Evolutionary conservation across 2,888 invertebrate genomes (phyloP), one percentile per base, ranked within the genome.

Genomic region (Gymnocheta viridis): DNA sequence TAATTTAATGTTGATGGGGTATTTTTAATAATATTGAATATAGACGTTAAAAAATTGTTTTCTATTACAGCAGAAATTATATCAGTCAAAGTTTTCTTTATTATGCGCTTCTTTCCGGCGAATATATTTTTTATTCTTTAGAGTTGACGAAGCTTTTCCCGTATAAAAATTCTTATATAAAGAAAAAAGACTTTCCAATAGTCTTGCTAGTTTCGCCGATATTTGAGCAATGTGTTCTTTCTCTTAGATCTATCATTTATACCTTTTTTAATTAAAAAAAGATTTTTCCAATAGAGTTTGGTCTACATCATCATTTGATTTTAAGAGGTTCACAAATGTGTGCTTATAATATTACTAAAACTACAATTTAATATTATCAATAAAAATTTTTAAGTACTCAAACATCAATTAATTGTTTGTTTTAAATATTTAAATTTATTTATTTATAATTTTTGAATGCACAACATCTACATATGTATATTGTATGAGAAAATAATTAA

Each of bases 1-100:
- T n/a, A 66, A 22, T 73, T n/a, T 51, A 51, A 47, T 64, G 62
- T 60, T 76, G 67, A 81, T 62, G 76, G 44, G 62, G n/a, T n/a
- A n/a, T 70, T 62, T 22, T 77, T 54, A 60, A 24, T 66, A 27
- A 35, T 56, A 60, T 22, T 58, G 2, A 22, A 47, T 44, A n/a
- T 77, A 58, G 14, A n/a, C 22, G 2, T 51, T 35, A 6, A 49
- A 49, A 66, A 49, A 41, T 14, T 41, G 2, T 41, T 12, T 22
- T 49, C 4, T 35, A 9, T 27, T 38, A 17, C 5, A 27, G 67
- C 24, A 22, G 35, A 51, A 67, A 24, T 51, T 5, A 44, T 49
- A 2, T 47, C 9, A 47, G 22, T 49, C 22, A 49, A 3, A 22
- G 47, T 49, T 49, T 49, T 49, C 9, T 49, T 22, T 22, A 49